Evolutionary conservation across 2,888 invertebrate species (phyloP).

Genomic region (Cryptocephalus moraei): DNA sequence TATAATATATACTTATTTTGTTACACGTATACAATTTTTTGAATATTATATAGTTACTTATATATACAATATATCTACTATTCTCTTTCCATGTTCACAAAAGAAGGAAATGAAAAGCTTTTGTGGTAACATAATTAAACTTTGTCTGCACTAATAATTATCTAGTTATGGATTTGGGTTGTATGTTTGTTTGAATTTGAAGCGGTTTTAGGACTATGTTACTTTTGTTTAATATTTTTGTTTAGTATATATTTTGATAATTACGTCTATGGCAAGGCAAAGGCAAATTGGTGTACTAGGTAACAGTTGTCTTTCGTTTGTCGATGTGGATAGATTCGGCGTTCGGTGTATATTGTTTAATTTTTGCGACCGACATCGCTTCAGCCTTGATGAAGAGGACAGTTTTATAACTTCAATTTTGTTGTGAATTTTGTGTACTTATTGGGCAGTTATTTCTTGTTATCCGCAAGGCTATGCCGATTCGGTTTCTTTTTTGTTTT

Average conservation of each 20-base stretch:
- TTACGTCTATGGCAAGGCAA: neutral
- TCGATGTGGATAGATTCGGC: slow-evolving; percentile 21
- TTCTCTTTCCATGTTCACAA: slow-evolving; percentile 14
- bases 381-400: no score
- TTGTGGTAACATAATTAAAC: slow-evolving; percentile 29
- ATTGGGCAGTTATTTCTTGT: no score
- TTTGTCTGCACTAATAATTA: slow-evolving; percentile 29
- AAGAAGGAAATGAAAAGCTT: slow-evolving; percentile 20
- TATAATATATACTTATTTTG: slow-evolving; percentile 1
- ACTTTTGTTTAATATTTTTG: slow-evolving; percentile 8
- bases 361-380: no score
- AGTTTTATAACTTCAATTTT: no score
- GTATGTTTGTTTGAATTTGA: slow-evolving; percentile 13
- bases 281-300: slow-evolving; percentile 1
- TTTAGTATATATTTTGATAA: slow-evolving; percentile 1
- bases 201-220: slow-evolving; percentile 15
- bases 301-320: slow-evolving; percentile 17
- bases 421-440: no score
- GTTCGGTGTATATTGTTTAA: slow-evolving; percentile 8
- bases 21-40: neutral
- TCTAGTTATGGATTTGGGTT: slow-evolving; percentile 15
- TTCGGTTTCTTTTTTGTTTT: slow-evolving; percentile 2
- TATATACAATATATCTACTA: neutral
- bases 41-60: neutral
- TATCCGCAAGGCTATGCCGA: no score